Evolutionary conservation across 2,113 vertebrate genomes (phyloP).

Genomic region (Panurus biarmicus): DNA sequence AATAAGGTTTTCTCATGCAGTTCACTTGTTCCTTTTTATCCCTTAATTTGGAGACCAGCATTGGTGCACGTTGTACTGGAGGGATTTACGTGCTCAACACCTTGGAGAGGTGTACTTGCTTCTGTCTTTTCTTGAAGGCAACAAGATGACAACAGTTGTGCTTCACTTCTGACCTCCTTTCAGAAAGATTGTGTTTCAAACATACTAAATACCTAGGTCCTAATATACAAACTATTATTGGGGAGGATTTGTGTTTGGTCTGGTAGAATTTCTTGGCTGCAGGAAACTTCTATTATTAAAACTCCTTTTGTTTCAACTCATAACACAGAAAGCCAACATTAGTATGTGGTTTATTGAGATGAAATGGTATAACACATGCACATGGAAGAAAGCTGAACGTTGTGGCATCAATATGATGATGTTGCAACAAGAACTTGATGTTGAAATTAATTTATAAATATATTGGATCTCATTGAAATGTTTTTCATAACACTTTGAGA

Average conservation of each 20-base stretch:
- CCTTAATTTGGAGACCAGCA: neutral
- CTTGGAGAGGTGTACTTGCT: neutral
- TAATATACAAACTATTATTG: neutral
- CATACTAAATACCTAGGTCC: accelerated
- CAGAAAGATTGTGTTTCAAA: neutral
- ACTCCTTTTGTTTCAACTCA: neutral
- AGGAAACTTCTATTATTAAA: neutral
- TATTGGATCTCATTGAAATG: neutral
- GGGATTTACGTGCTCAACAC: neutral
- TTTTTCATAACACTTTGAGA: neutral
- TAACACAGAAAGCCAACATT: neutral
- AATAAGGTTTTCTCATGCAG: neutral
- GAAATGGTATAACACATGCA: neutral
- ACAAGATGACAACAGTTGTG: neutral
- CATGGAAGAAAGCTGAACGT: neutral
- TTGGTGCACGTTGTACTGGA: neutral
- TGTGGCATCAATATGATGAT: neutral
- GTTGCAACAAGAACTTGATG: neutral
- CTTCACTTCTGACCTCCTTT: neutral
- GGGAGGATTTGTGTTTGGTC: neutral
- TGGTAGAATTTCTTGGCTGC: neutral
- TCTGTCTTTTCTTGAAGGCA: neutral
- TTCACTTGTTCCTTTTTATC: neutral
- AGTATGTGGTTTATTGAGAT: neutral
- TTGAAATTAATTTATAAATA: neutral